Conservation (phyloP, 2,797 vertebrate genomes). For the Hozukius guyotensis region DNA sequence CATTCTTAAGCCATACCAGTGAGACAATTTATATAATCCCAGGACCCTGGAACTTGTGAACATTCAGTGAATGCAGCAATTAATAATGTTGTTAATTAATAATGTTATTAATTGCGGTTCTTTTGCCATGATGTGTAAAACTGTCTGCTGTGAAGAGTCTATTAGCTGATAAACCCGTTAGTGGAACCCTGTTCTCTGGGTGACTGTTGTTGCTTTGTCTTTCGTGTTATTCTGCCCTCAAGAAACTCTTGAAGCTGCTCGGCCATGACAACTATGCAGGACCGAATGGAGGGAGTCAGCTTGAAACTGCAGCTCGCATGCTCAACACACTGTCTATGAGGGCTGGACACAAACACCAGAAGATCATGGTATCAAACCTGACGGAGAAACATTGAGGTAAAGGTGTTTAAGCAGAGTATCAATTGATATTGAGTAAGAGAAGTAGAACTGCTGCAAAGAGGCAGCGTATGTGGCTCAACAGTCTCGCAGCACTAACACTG, state of each 20-base stretch:
- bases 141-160: not conserved
- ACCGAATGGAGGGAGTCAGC: not conserved
- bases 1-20: not conserved
- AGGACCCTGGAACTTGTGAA: not conserved
- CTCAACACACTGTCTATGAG: not conserved
- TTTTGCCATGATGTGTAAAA: not conserved
- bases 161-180: not conserved
- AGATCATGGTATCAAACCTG: not conserved
- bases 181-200: not conserved
- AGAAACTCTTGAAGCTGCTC: constrained; percentile 11
- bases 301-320: not conserved
- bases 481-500: not conserved
- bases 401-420: not conserved
- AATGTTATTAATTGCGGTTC: not conserved
- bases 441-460: not conserved
- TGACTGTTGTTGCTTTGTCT: not conserved
- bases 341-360: not conserved
- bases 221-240: not conserved
- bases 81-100: not conserved
- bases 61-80: not conserved
- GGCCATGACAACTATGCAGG: not conserved
- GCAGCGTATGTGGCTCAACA: not conserved
- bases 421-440: not conserved
- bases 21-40: not conserved
- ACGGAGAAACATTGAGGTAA: not conserved